Evolutionary conservation across 1,140 invertebrate species (phyloP).

Genomic region (Platorchestia sp.): DNA sequence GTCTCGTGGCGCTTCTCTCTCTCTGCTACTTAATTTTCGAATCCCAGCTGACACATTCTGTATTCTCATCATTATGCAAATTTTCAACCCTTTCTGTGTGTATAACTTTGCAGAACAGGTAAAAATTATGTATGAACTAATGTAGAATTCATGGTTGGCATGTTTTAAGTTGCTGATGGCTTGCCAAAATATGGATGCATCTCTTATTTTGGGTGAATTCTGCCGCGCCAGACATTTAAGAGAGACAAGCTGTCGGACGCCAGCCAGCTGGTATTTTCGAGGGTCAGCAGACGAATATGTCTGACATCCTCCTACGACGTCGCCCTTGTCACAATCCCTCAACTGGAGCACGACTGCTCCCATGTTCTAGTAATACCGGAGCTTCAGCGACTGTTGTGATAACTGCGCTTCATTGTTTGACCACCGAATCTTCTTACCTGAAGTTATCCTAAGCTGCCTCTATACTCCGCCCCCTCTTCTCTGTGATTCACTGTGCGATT

Average conservation of each 20-base stretch:
- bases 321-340: neutral
- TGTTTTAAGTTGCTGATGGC: neutral
- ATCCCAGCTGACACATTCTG: neutral
- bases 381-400: neutral
- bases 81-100: neutral
- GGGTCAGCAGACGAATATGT: neutral
- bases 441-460: neutral
- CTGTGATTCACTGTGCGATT: too few relatives aligned
- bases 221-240: neutral
- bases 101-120: neutral
- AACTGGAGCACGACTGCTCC: neutral
- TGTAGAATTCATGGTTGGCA: too few relatives aligned
- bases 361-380: neutral
- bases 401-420: neutral
- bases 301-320: neutral
- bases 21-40: neutral
- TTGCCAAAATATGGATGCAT: neutral
- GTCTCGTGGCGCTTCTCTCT: neutral
- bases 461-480: too few relatives aligned
- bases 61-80: neutral
- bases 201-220: neutral
- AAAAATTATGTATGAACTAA: too few relatives aligned
- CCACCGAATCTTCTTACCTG: neutral
- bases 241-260: neutral
- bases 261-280: neutral